Base-by-base conservation (phyloP, 2,113 vertebrate species). In the Microtus richardsoni region DNA sequence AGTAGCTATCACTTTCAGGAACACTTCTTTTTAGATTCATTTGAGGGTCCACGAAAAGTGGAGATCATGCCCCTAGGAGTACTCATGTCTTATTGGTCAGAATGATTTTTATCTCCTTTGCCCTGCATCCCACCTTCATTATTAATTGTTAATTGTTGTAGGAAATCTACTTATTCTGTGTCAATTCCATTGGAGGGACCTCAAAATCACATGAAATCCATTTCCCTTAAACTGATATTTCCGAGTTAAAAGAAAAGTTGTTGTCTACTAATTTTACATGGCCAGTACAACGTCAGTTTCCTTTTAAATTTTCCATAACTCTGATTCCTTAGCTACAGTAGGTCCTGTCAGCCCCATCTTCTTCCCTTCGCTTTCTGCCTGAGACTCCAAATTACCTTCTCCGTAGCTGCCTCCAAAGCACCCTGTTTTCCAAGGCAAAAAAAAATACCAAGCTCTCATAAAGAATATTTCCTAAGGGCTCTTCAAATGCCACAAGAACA, bases 201-300 rank as follows among this genome's bases (percentile, higher is more conserved):
- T 88, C 24, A 86, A 39, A 66, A 66, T 89, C 66, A 66, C 33
- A 2, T 73, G 64, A 75, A 94, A 90, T 44, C 49, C 14, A 28
- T 88, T 93, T 96, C 6, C 71, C 62, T 26, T 84, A 93, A 93
- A 52, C 21, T 86, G 26, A 94, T 88, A 91, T 82, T 86, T 88
- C n/a, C 89, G 54, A 6, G 62, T 66, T 36, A 39, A 95, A 75
- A 88, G 28, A 49, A 44, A 64, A 85, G 49, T 3, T 73, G 52
- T 52, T 39, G 13, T 77, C 30, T 79, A 47, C 6, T 74, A 88
- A 71, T 13, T 74, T 92, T 87, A 54, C 0, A 75, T 88, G 36
- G 74, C 95, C 68, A 28, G 10, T 83, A 87, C 74, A 17, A 87
- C 74, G 52, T 75, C 66, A 2, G 5, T 77, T 60, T 66, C 17